Base-by-base conservation (phyloP, 2,113 vertebrate species). In the Chaetodon auriga region DNA sequence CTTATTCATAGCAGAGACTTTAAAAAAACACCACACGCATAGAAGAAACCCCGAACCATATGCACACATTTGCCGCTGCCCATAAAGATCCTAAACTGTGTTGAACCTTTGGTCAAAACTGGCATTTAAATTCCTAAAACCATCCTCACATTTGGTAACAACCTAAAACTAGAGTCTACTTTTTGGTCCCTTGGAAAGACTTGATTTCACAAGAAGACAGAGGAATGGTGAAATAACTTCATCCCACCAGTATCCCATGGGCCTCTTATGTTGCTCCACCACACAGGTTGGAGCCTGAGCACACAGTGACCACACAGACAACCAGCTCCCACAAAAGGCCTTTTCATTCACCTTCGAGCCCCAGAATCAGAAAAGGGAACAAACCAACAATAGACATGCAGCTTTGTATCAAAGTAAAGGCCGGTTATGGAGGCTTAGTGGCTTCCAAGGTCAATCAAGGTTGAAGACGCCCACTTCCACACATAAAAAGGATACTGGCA, bases 391-490 rank as follows among this genome's bases (percentile, higher is more conserved):
- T 68, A 46, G 75, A 48, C 54, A 48, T n/a, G 30, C 36, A 61
- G 84, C 64, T 77, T 66, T 83, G 61, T 58, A 70, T 72, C 84
- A 73, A 73, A 77, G 87, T 74, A 64, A 88, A 73, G 71, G 76
- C 70, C 13, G 5, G 54, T 78, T 82, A 74, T 71, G 82, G 75
- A 80, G 54, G 83, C 63, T 84, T 80, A 70, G 80, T n/a, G 70
- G 71, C 58, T 49, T 82, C 76, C 43, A 60, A 69, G 81, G 65
- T 88, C 71, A 79, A 10, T 58, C 68, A 48, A 75, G 65, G 80
- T 63, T 75, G 46, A 84, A 81, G 70, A 90, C 72, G 41, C 87
- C 87, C 86, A 84, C 86, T 84, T 90, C 81, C 62, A 41, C 58
- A 78, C 73, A 78, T 74, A 75, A 82, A 89, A 88, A 61, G 64